A percentile compares a stretch with the other conserved stretches of the same genome.
These are phyloP conservation scores for Dicentrarchus labrax DNA, from an alignment of 2,113 vertebrate species.

Conservation along the genomic window DNA sequence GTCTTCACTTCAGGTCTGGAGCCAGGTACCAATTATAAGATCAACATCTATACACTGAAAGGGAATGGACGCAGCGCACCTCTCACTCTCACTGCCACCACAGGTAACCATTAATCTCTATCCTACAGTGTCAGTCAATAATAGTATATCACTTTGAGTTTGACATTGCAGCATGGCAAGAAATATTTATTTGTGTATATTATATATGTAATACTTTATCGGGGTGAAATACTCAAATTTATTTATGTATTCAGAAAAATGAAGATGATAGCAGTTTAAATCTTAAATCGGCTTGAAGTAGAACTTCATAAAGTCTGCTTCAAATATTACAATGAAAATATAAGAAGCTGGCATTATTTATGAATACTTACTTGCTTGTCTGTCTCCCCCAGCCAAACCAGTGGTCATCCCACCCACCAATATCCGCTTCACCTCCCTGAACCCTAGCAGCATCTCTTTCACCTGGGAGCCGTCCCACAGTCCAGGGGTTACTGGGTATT, in stretches of 20 bases:
- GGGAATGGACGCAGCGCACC: slow-evolving; percentile 93
- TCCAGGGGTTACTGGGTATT: slow-evolving; percentile 91
- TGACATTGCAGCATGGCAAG: not conserved
- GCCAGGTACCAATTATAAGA: slow-evolving; percentile 93
- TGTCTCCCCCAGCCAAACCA: slow-evolving; percentile 79
- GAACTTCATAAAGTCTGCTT: not conserved
- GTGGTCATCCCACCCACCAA: slow-evolving; percentile 92
- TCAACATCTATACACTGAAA: slow-evolving; percentile 93
- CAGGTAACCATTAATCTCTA: slow-evolving; percentile 83
- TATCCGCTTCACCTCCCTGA: slow-evolving; percentile 93
- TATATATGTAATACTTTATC: too few relatives aligned
- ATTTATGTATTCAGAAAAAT: too few relatives aligned
- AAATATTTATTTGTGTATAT: not conserved
- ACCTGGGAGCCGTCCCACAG: slow-evolving; percentile 93
- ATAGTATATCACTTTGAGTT: not conserved
- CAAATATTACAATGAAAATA: not conserved
- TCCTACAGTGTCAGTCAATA: not conserved
- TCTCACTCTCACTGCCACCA: slow-evolving; percentile 90
- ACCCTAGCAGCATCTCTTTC: slow-evolving; percentile 88
- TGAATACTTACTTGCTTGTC: not conserved
- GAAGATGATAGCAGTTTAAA: too few relatives aligned
- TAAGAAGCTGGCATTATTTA: not conserved
- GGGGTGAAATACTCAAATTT: too few relatives aligned
- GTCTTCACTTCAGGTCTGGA: slow-evolving; percentile 87
- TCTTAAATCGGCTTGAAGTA: not conserved